Evolutionary conservation across 2,797 vertebrate species (phyloP), one percentile per base, ranked within the genome.

Genomic region (Fistularia tabacaria): DNA sequence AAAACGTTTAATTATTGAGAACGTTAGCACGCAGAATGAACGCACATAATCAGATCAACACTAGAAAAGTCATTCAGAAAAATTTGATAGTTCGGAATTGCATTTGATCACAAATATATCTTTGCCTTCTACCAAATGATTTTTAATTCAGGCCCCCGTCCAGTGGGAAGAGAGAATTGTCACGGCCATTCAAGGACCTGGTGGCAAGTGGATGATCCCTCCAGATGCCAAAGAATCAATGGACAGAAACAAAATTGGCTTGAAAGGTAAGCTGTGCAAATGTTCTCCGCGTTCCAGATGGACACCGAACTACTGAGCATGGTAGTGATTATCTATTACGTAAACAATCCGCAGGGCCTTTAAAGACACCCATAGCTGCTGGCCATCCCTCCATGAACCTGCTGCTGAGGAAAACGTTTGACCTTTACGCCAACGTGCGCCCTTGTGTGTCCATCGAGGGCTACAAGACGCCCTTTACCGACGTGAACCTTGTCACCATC

Each of bases 311-410:
- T 40, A 8, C 10, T 7, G 39, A 1, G 7, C 8, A 40, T 7
- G 39, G 3, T 40, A 40, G 8, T 25, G 25, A 25, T 25, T 25
- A 3, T 25, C 2, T 51, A 12, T 7, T 0, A 36, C 1, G 1
- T 37, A 10, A 65, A 65, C 6, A 36, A 40, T 57, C 3, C 25
- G 3, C 64, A 98, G 96, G 96, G 55, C 96, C 96, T 64, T 80
- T 98, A 65, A 98, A 98, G 89, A 98, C 96, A 0, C 96, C 95
- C 0, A 95, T 98, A 62, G 96, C 96, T 44, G 96, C 96, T 1
- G 95, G 96, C 15, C 96, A 98, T 80, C 96, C 96, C 0, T 98
- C 96, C 0, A 98, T 98, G 95, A 98, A 98, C 59, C 84, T 98
- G 46, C 81, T 98, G 63, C 91, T 98, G 47, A 93, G 95, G 14